Conservation (phyloP, 1,140 invertebrate genomes). For the Calephelis virginiensis region DNA sequence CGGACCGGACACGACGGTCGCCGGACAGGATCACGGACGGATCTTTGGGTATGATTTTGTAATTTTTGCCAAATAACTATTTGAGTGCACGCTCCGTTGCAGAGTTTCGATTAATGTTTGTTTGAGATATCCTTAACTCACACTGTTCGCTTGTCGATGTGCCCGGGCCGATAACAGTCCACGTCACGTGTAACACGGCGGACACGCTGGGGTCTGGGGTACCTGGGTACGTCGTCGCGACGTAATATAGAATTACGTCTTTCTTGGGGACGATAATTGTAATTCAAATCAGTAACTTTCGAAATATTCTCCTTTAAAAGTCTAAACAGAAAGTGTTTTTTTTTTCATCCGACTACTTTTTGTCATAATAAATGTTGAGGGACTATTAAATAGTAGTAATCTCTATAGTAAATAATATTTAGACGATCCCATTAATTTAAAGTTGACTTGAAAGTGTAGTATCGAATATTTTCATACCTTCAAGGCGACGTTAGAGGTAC, state of each 20-base stretch:
- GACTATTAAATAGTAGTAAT: too few species aligned
- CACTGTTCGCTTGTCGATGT: conserved; percentile 64
- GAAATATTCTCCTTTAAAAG: too few species aligned
- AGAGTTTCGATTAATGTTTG: conserved; percentile 48
- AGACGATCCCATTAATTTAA: too few species aligned
- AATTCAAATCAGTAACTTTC: too few species aligned
- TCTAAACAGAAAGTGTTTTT: too few species aligned
- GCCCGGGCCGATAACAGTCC: conserved; percentile 40
- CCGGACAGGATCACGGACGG: conserved; percentile 43
- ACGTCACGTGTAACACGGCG: conserved; percentile 32
- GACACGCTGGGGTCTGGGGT: conserved; percentile 19
- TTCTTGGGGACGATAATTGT: neutral
- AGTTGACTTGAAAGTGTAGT: neutral
- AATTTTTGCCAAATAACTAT: conserved; percentile 68
- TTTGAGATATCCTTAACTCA: conserved; percentile 62
- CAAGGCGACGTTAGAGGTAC: too few species aligned
- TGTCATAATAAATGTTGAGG: too few species aligned
- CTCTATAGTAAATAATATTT: too few species aligned
- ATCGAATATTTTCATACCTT: neutral
- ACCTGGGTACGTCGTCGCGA: conserved; percentile 2
- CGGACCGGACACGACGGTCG: conserved; percentile 27
- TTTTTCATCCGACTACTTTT: too few species aligned
- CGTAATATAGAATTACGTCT: too few species aligned
- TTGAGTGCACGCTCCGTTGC: conserved; percentile 68
- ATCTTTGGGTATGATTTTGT: conserved; percentile 71